Base-by-base conservation (phyloP, 2,888 invertebrate species). In the Aphidius colemani region DNA sequence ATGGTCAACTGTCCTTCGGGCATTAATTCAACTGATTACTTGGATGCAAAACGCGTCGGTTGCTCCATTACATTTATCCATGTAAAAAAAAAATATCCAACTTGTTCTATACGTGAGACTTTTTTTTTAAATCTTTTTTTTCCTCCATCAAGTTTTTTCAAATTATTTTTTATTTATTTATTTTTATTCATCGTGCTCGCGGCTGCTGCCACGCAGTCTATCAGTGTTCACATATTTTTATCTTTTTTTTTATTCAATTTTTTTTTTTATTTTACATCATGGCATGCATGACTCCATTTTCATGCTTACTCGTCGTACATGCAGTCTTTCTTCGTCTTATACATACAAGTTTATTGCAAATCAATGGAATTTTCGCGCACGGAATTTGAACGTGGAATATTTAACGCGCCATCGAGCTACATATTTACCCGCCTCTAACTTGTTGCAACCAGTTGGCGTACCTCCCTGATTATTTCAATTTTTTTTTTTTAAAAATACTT, bases 281-380 rank as follows among this genome's bases (percentile, higher is more conserved):
- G 30, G 30, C 30, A 30, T 30, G 30, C 30, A 30, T 30, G 30
- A 30, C 30, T 30, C 30, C 30, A 30, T 30, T 30, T 30, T 30
- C 30, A 30, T 30, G 30, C 18, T 9, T 7, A 43, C 58, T 67
- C 61, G 67, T 69, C 71, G 70, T 67, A 61, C 61, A 63, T 58
- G 65, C 63, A 43, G 40, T 59, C 10, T 7, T 43, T 61, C 53
- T 39, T 41, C 61, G 9, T 18, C 57, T 13, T 55, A 58, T 51
- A 51, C 45, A 40, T 10, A 50, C 50, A 63, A 45, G 30, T 30
- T 30, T 63, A 50, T 50, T 50, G 40, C 58, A 53, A 57, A 44
- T 57, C 58, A 60, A 61, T 66, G 61, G 66, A 63, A 66, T 61
- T 56, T 48, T 53, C 41, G 45, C 55, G 48, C 51, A 30, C 6